phyloP scores from a whole-genome alignment of 2,797 vertebrate genomes.

The Manis crassicaudata region DNA sequence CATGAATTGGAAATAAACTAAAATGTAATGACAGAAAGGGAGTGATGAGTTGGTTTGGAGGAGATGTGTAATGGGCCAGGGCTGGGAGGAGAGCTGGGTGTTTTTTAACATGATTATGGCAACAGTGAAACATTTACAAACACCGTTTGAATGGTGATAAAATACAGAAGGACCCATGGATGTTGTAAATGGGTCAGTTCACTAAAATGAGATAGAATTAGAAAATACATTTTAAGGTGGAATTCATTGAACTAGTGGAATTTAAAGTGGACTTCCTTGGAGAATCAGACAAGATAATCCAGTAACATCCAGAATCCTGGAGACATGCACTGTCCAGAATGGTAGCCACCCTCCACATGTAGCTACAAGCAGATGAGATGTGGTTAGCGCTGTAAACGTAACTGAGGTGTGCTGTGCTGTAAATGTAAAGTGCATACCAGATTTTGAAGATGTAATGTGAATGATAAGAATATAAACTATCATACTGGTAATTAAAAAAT shows the following conservation, averaged over 20 bases:
- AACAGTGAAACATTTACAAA: slow-evolving; percentile 42
- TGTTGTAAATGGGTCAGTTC: slow-evolving; percentile 37
- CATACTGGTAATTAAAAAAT: slow-evolving; percentile 14
- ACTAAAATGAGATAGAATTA: slow-evolving; percentile 53
- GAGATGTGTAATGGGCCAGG: background rate
- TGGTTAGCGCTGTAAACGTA: background rate
- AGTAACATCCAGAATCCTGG: background rate
- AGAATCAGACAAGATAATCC: background rate
- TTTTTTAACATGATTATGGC: background rate
- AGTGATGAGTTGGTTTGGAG: background rate
- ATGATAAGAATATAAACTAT: background rate
- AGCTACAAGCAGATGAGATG: rapidly evolving
- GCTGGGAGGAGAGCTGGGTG: background rate
- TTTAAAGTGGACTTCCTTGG: background rate
- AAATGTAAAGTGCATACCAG: background rate
- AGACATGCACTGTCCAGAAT: rapidly evolving
- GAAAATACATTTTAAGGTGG: slow-evolving; percentile 51
- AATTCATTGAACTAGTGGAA: slow-evolving; percentile 12
- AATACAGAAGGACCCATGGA: slow-evolving; percentile 32
- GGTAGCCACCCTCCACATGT: background rate
- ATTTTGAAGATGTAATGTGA: background rate
- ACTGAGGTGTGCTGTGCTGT: background rate
- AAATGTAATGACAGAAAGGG: background rate
- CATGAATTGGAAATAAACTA: background rate
- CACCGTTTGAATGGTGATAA: slow-evolving; percentile 1